phyloP scores from a whole-genome alignment of 2,888 invertebrate species.

The Boloria euphrosyne region DNA sequence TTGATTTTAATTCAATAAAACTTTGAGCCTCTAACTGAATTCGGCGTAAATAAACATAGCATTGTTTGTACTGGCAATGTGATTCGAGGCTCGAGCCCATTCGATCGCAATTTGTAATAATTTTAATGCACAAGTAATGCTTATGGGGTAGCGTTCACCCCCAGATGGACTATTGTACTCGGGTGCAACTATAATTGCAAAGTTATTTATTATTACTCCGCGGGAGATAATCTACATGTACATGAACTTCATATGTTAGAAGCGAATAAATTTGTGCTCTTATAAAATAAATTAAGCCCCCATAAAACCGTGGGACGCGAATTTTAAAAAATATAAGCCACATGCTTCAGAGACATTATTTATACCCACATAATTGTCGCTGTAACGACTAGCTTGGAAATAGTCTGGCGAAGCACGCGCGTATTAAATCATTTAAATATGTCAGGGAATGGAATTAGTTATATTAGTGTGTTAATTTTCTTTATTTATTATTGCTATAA shows the following conservation, averaged over 20 bases:
- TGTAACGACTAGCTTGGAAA: constrained; percentile 33
- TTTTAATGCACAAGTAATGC: constrained; percentile 68
- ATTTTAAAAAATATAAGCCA: constrained; percentile 25
- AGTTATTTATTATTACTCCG: constrained; percentile 60
- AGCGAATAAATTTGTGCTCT: constrained; percentile 38
- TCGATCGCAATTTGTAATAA: constrained; percentile 72
- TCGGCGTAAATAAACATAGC: constrained; percentile 57
- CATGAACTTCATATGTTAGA: constrained; percentile 46
- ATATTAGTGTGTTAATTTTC: constrained; percentile 15
- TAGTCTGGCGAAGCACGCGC: constrained; percentile 21
- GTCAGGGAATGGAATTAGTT: constrained; percentile 16
- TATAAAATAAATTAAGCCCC: constrained; percentile 40
- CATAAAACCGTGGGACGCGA: constrained; percentile 35
- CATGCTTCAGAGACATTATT: constrained; percentile 34
- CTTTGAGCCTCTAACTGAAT: constrained; percentile 58
- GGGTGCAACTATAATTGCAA: constrained; percentile 63
- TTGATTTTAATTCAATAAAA: constrained; percentile 71
- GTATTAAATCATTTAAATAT: constrained; percentile 30
- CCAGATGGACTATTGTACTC: constrained; percentile 57
- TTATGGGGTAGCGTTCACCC: constrained; percentile 50
- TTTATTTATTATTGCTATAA: constrained; percentile 1
- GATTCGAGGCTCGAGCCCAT: constrained; percentile 69
- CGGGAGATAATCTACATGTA: constrained; percentile 49
- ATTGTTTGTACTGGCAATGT: constrained; percentile 61
- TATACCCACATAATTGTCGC: constrained; percentile 35